Evolutionary conservation across 2,113 vertebrate species (phyloP).

Genomic region (Phasianus colchicus): DNA sequence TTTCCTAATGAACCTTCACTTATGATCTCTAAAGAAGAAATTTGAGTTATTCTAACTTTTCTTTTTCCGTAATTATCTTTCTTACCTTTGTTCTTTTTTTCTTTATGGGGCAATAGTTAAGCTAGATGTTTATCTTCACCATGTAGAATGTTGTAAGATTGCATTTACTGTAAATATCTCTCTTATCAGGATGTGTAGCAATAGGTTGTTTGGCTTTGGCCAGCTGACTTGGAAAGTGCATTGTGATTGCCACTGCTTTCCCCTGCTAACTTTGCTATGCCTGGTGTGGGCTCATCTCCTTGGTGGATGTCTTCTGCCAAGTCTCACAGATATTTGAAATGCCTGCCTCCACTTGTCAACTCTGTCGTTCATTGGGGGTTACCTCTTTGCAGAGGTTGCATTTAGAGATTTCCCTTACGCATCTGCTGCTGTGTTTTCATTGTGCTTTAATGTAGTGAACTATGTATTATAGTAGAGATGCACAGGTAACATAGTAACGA

Average conservation of each 20-base stretch:
- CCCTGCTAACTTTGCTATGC: not conserved
- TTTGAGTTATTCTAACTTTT: not conserved
- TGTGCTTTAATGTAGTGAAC: not conserved
- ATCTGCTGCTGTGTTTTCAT: rapidly evolving
- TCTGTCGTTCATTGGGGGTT: not conserved
- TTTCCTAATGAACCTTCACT: slow-evolving; percentile 10
- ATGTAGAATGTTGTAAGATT: not conserved
- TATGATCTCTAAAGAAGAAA: slow-evolving; percentile 12
- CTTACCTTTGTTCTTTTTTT: not conserved
- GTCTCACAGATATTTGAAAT: not conserved
- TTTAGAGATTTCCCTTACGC: not conserved
- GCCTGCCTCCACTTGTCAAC: not conserved
- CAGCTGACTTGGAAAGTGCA: not conserved
- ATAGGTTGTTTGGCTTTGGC: not conserved
- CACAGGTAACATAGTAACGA: too few species aligned
- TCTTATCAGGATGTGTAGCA: not conserved
- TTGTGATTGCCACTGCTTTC: not conserved
- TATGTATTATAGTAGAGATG: not conserved
- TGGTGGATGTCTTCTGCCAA: not conserved
- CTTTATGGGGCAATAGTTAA: not conserved
- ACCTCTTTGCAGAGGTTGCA: not conserved
- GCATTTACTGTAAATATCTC: not conserved
- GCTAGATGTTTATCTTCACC: not conserved
- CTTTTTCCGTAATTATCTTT: not conserved
- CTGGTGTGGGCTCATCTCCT: not conserved